Evolutionary conservation across 2,888 invertebrate genomes (phyloP).

Genomic region (Lochmaea crataegi): DNA sequence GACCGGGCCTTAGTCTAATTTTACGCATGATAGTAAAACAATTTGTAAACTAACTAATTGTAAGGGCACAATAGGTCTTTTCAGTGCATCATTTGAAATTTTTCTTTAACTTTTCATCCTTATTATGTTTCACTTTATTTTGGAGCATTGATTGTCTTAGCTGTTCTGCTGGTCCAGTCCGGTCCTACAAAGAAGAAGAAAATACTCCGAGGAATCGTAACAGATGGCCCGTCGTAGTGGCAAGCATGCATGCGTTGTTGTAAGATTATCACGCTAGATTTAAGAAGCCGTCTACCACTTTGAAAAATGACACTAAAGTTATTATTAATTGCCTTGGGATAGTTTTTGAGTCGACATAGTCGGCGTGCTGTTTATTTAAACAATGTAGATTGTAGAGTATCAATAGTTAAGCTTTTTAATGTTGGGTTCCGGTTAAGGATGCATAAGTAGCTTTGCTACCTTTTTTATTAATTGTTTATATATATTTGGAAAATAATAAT

Average conservation of each 20-base stretch:
- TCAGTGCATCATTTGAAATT: too few relatives aligned
- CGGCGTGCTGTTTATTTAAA: slow-evolving; percentile 31
- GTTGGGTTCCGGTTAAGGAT: too few relatives aligned
- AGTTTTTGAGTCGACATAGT: slow-evolving; percentile 27
- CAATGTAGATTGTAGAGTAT: background rate
- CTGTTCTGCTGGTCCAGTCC: background rate
- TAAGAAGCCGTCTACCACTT: slow-evolving; percentile 58
- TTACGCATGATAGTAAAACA: too few relatives aligned
- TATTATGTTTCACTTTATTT: too few relatives aligned
- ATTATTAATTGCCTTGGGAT: slow-evolving; percentile 57
- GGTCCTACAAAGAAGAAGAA: slow-evolving; percentile 29
- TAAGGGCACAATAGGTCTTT: too few relatives aligned
- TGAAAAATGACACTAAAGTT: slow-evolving; percentile 59
- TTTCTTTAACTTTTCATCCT: too few relatives aligned
- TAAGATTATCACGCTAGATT: slow-evolving; percentile 61
- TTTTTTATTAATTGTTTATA: too few relatives aligned
- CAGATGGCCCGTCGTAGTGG: slow-evolving; percentile 59
- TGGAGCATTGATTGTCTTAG: background rate
- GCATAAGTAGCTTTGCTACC: too few relatives aligned
- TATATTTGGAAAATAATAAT: too few relatives aligned
- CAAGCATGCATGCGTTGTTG: slow-evolving; percentile 56
- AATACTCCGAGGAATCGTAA: slow-evolving; percentile 50
- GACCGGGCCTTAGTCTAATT: too few relatives aligned
- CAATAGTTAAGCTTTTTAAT: too few relatives aligned
- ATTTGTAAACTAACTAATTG: too few relatives aligned